Base-by-base conservation (phyloP, 2,888 invertebrate species). In the Nemotelus pantherinus region DNA sequence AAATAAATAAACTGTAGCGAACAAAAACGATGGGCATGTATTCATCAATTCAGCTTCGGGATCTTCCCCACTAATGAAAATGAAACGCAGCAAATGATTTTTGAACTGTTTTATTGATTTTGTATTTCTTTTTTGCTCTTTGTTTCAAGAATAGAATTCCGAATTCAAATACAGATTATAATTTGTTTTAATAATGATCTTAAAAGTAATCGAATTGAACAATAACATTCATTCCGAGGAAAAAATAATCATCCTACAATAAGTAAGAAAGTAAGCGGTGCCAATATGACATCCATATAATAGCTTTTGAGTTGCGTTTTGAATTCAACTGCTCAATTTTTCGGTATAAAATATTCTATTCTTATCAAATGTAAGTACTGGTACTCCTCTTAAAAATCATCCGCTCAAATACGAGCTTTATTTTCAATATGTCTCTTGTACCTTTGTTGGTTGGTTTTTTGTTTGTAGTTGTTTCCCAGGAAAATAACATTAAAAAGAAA, bases 201-300 rank as follows among this genome's bases (percentile, higher is more conserved):
- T 43, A 63, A 63, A 63, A 41, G 43, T 41, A 43, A 63, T 63
- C 50, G 50, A 68, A 50, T 50, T 53, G 68, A 50, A 68, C 68
- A 68, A 68, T 68, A 68, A 53, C 43, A 3, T 68, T 53, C 68
- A 68, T 50, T 50, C n/a, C 68, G 25, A 25, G 25, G 25, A 63
- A 63, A 63, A 5, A 7, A 39, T 63, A 50, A 53, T 68, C 48
- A 68, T 68, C 68, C 68, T 68, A 68, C 68, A 68, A 53, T 48
- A 68, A 50, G 68, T 68, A 68, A 63, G 68, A 68, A 68, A 68
- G 50, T 68, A 68, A 68, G 39, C 68, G 68, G 50, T 68, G 68
- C 50, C 68, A 68, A 68, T 68, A 68, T 68, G 68, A 68, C 68
- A 68, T 50, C 50, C 68, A 10, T 68, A 68, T 50, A 68, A n/a